Base-by-base conservation (phyloP, 2,797 vertebrate genomes). In the Chanos chanos region DNA sequence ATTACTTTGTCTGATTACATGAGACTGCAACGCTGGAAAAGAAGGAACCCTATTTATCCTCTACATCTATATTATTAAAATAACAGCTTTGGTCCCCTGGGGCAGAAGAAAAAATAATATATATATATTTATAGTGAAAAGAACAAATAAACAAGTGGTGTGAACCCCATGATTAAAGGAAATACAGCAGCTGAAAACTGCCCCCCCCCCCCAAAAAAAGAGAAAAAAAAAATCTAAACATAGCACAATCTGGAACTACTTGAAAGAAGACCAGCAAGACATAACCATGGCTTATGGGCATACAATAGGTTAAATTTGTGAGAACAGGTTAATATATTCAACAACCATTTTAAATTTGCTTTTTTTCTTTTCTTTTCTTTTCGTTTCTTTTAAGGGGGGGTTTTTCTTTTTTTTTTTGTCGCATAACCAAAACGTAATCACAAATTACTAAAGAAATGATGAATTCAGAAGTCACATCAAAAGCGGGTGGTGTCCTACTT, bases 401-500 rank as follows among this genome's bases (percentile, higher is more conserved):
- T 19, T 25, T 2, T 8, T 25, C 61, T 56, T 18, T 25, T 12
- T 36, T 64, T 64, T 68, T 58, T 58, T 39, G 57, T 57, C 72
- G 54, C 63, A 52, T 63, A 69, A 53, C 53, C n/a, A 59, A 51
- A 77, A 70, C 48, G 28, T 44, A 55, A 54, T 49, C 43, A 71
- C 62, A 72, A 71, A 82, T 80, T 87, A 66, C 82, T 82, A 64
- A 40, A 9, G 45, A 71, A 69, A 61, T 56, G 24, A 70, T 70
- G 67, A 54, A 63, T 67, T 24, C 47, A 75, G 55, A 74, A 84
- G 74, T 86, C 87, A 85, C 87, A 93, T 78, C 88, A 86, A 92
- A 86, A 91, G 89, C 92, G 89, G 87, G 86, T 85, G 86, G 87
- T 90, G 86, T 92, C 94, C 96, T 99, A 99, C 96, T 97, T 99